These are phyloP conservation scores for Oostethus manadensis DNA, from an alignment of 2,113 vertebrate species.

Conservation along the genomic window DNA sequence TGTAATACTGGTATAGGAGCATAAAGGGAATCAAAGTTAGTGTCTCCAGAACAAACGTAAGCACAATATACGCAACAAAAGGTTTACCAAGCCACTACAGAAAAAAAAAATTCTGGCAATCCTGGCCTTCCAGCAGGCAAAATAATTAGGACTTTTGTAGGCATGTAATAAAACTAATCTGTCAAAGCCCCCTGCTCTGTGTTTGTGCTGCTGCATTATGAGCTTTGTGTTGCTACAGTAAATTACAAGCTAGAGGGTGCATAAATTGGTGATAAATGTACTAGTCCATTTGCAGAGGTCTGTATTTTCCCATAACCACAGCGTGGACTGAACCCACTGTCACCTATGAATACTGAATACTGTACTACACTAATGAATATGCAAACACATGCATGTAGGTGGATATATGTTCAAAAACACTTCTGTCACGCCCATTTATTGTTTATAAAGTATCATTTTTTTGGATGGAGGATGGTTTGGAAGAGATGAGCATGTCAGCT, in stretches of 20 bases:
- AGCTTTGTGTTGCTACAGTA: conserved; percentile 28
- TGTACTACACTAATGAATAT: conserved; percentile 64
- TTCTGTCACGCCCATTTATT: conserved; percentile 43
- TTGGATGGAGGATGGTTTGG: neutral
- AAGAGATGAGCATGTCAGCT: conserved; percentile 1
- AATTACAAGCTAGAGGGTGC: conserved; percentile 31
- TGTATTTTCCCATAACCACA: conserved; percentile 43
- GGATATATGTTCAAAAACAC: conserved; percentile 8
- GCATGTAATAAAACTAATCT: conserved; percentile 42
- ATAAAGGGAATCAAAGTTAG: conserved; percentile 46
- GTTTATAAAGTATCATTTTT: conserved; percentile 34
- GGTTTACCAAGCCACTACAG: conserved; percentile 20
- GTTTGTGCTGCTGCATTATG: conserved; percentile 42
- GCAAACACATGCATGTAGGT: conserved; percentile 45
- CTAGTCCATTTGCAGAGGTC: conserved; percentile 42
- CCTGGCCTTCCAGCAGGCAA: conserved; percentile 11
- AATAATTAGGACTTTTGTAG: conserved; percentile 38
- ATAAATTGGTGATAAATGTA: conserved; percentile 47
- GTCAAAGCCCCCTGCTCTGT: conserved; percentile 33
- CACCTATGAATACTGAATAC: conserved; percentile 37
- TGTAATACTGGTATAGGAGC: conserved; percentile 15
- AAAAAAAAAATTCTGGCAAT: conserved; percentile 12
- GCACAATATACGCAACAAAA: conserved; percentile 31
- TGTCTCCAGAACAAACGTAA: conserved; percentile 1
- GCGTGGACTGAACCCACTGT: conserved; percentile 44